These are phyloP conservation scores for Canis aureus DNA, from an alignment of 2,113 vertebrate genomes.

Conservation along the genomic window DNA sequence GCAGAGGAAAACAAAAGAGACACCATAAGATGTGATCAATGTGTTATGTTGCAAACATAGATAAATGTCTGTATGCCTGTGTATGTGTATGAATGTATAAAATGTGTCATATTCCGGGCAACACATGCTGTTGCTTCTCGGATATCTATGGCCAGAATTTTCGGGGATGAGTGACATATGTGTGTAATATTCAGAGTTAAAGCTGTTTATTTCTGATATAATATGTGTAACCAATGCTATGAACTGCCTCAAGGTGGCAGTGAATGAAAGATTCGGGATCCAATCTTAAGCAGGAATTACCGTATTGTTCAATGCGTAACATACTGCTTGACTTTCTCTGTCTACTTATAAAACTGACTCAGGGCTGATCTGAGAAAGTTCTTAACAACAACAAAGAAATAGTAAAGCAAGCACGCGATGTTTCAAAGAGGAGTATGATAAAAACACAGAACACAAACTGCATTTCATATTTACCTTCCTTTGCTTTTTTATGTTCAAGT, in stretches of 20 bases:
- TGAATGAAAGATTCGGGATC: neutral
- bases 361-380: neutral
- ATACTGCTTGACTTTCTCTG: neutral
- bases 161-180: neutral
- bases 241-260: neutral
- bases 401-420: neutral
- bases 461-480: constrained; percentile 93
- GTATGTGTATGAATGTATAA: neutral
- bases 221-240: neutral
- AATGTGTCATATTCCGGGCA: neutral
- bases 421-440: neutral
- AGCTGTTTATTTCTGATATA: neutral
- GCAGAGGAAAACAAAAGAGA: neutral
- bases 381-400: neutral
- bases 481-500: constrained; percentile 98
- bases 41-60: neutral
- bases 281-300: neutral
- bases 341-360: neutral
- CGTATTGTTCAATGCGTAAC: neutral
- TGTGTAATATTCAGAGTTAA: neutral
- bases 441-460: neutral
- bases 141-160: neutral
- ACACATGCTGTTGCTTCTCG: neutral
- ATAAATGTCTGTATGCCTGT: neutral
- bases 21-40: neutral